Base-by-base conservation (phyloP, 2,797 vertebrate species). In the Peromyscus nudipes region DNA sequence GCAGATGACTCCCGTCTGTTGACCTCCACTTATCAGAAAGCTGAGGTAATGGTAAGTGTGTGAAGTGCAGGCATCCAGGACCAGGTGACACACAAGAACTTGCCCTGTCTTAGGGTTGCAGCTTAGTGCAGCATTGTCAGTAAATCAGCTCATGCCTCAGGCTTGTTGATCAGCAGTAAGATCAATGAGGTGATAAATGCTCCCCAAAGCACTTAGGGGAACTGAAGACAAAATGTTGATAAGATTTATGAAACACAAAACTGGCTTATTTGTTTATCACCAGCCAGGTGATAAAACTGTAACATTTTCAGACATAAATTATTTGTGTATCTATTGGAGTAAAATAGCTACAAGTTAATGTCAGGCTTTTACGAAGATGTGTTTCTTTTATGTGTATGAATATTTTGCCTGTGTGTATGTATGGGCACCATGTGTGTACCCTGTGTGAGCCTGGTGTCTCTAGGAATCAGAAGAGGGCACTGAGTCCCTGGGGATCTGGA, bases 161-260 rank as follows among this genome's bases (percentile, higher is more conserved):
- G 31, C 83, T 57, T 82, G 34, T 25, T 76, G 49, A 64, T 55
- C 62, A 92, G 0, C 25, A 34, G 94, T 29, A n/a, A 80, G 71
- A 43, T 75, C 49, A 76, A 40, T 77, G 76, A 71, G 89, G 71
- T 65, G 60, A 57, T 88, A 71, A 85, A 82, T 62, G 85, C 57
- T 77, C 64, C 67, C 75, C 14, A 62, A 55, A 43, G 92, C 11
- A 52, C 64, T 34, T 87, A 84, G 73, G 31, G 55, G 12, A 83
- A 91, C 49, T 37, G 57, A 92, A 83, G 81, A 75, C 60, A 89
- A 79, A 87, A 85, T 81, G 13, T 90, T 95, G 16, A 64, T 94
- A 62, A 65, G 52, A 67, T 85, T 88, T 89, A 16, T 81, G 64
- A 46, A 73, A 67, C 4, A 29, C 11, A 71, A 95, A 96, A 64